Evolutionary conservation across 2,797 vertebrate genomes (phyloP).

Genomic region (Crenuchus spilurus): DNA sequence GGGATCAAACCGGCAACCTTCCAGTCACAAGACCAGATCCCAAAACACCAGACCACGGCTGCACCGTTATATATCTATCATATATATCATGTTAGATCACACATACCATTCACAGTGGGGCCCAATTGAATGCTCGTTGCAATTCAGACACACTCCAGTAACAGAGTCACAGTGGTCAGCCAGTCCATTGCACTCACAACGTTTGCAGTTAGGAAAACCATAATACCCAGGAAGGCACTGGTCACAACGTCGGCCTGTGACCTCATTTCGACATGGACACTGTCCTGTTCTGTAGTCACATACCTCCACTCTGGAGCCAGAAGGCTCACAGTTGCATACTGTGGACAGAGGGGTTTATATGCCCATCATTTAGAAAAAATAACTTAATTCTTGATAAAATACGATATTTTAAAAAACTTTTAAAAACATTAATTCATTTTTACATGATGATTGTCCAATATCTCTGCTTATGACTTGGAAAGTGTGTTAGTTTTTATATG

Average conservation of each 20-base stretch:
- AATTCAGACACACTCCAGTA: slow-evolving; percentile 77
- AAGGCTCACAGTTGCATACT: slow-evolving; percentile 84
- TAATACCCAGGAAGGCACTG: slow-evolving; percentile 78
- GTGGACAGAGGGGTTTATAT: slow-evolving; percentile 35
- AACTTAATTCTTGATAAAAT: no score
- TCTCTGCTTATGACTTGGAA: no score
- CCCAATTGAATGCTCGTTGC: slow-evolving; percentile 75
- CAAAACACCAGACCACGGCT: background rate
- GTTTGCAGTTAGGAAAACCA: slow-evolving; percentile 82
- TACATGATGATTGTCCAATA: no score
- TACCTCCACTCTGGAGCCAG: slow-evolving; percentile 72
- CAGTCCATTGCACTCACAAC: slow-evolving; percentile 78
- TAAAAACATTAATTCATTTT: no score
- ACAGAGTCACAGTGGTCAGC: slow-evolving; percentile 77
- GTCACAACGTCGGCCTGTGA: slow-evolving; percentile 76
- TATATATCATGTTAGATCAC: no score
- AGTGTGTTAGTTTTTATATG: no score
- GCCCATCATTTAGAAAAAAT: background rate
- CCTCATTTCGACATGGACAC: slow-evolving; percentile 77
- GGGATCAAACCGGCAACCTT: no score
- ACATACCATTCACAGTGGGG: slow-evolving; percentile 79
- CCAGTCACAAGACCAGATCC: no score
- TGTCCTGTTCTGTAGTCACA: slow-evolving; percentile 85
- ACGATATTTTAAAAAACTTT: no score
- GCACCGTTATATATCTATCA: no score